Evolutionary conservation across 2,113 vertebrate species (phyloP).

Genomic region (Empidonax traillii): DNA sequence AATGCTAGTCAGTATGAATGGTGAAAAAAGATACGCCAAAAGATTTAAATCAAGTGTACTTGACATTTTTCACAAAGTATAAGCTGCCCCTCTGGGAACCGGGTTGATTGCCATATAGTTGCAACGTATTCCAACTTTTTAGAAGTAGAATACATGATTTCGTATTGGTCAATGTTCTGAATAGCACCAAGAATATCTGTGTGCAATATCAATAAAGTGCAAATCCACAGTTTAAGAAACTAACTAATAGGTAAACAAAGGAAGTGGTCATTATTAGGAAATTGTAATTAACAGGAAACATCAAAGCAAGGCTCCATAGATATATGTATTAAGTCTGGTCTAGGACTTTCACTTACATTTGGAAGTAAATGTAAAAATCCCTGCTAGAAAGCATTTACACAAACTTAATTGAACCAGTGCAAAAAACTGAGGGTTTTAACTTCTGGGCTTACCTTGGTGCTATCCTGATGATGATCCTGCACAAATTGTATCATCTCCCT

Average conservation of each 20-base stretch:
- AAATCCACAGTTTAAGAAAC: background rate
- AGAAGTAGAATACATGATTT: background rate
- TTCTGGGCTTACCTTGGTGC: background rate
- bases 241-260: background rate
- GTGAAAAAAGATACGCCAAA: background rate
- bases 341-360: background rate
- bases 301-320: background rate
- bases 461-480: background rate
- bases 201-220: background rate
- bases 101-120: background rate
- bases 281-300: background rate
- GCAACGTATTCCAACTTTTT: background rate
- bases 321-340: background rate
- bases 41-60: background rate
- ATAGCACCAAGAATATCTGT: background rate
- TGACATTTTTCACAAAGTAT: background rate
- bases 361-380: background rate
- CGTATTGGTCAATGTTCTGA: background rate
- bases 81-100: background rate
- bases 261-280: background rate
- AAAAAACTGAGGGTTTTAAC: background rate
- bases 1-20: background rate
- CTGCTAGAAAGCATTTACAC: background rate
- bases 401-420: background rate
- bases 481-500: background rate